phyloP scores from a whole-genome alignment of 37 sponge, comb jelly and placozoan genomes.

The Beroe forskalii region DNA sequence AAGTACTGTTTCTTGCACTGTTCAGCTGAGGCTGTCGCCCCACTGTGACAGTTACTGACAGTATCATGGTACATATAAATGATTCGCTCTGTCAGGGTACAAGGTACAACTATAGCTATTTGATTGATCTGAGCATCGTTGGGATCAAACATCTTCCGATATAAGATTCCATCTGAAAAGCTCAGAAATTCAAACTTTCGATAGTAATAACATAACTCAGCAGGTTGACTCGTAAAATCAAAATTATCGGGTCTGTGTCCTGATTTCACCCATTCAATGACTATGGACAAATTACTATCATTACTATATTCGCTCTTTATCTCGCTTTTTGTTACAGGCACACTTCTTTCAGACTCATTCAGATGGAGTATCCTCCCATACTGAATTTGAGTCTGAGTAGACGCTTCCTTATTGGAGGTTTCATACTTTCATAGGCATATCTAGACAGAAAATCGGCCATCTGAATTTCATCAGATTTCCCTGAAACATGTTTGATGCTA shows the following conservation, averaged over 20 bases:
- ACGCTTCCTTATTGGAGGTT: too few species aligned
- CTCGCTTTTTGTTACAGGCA: not conserved
- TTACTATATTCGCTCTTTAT: not conserved
- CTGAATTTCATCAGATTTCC: not conserved
- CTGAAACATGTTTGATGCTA: not conserved
- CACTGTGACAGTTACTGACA: not conserved
- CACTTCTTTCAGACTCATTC: too few species aligned
- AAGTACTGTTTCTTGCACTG: not conserved
- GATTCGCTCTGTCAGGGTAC: not conserved
- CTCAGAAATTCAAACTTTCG: not conserved
- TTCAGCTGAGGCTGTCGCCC: not conserved
- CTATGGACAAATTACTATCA: not conserved
- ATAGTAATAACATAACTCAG: not conserved
- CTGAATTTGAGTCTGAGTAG: too few species aligned
- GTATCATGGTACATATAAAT: not conserved
- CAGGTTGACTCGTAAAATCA: not conserved
- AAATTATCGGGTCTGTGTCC: not conserved
- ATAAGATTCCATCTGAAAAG: not conserved
- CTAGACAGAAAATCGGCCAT: slow-evolving; percentile 8
- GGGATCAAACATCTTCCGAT: not conserved
- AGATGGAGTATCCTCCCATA: too few species aligned
- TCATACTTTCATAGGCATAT: too few species aligned
- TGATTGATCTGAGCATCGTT: not conserved
- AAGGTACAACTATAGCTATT: not conserved
- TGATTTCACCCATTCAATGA: not conserved